Percentiles rank a stretch among this genome's conserved stretches.
Evolutionary conservation across 2,797 vertebrate species (phyloP).

Genomic region (Uromys caudimaculatus): DNA sequence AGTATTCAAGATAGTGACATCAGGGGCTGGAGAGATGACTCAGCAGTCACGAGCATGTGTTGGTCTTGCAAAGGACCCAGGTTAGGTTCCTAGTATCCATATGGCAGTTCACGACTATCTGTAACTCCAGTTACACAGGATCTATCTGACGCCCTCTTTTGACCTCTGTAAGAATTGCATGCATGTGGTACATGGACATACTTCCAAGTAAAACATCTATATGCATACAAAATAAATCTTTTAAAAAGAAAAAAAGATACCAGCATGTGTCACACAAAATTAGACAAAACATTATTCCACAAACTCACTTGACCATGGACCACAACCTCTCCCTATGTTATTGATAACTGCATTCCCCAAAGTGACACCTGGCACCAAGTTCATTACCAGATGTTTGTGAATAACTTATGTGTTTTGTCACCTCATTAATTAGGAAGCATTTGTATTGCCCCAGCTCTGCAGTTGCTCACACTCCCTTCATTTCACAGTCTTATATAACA

Average conservation of each 20-base stretch:
- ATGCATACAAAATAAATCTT: neutral
- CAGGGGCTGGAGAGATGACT: neutral
- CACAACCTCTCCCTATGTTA: neutral
- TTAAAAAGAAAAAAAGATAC: neutral
- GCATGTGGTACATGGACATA: neutral
- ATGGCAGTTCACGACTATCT: too few relatives aligned
- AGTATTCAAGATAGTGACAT: neutral
- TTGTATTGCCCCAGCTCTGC: constrained; percentile 21
- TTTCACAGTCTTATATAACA: neutral
- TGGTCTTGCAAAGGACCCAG: neutral
- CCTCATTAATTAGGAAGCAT: neutral
- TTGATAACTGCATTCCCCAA: neutral
- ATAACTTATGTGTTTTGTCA: neutral
- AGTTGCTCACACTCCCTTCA: neutral
- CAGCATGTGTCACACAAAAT: neutral
- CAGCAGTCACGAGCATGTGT: neutral
- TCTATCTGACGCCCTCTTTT: neutral
- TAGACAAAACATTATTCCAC: neutral
- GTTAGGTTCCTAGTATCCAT: neutral
- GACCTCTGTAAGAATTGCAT: neutral
- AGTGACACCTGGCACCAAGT: neutral
- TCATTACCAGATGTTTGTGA: constrained; percentile 28
- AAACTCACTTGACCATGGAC: neutral
- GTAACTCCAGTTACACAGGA: too few relatives aligned
- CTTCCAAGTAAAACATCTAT: neutral